Conservation (phyloP, 2,113 vertebrate genomes). For the Paralichthys olivaceus region DNA sequence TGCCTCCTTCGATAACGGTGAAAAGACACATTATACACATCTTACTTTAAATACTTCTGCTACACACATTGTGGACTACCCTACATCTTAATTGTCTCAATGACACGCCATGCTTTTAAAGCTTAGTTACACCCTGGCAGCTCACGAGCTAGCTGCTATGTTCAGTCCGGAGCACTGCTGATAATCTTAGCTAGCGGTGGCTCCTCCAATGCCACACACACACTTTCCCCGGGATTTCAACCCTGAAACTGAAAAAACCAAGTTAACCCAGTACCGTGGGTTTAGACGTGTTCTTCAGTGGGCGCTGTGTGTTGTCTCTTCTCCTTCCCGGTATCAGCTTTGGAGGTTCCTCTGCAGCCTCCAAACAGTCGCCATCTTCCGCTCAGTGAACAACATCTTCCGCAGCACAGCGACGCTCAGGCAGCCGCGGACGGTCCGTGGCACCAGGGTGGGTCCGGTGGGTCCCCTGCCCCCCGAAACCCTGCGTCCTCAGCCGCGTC, state of each 20-base stretch:
- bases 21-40: background rate
- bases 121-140: slow-evolving; percentile 1
- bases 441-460: slow-evolving; percentile 34
- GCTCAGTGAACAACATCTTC: slow-evolving; percentile 63
- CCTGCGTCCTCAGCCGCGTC: too few species aligned
- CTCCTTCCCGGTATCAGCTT: slow-evolving; percentile 79
- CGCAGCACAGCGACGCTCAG: slow-evolving; percentile 56
- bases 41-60: background rate
- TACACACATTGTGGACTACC: background rate
- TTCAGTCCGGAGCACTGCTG: slow-evolving; percentile 25
- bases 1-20: background rate
- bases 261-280: slow-evolving; percentile 57
- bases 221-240: slow-evolving; percentile 1
- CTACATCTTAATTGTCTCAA: background rate
- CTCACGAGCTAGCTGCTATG: slow-evolving; percentile 31
- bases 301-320: slow-evolving; percentile 23
- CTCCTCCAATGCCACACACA: slow-evolving; percentile 17
- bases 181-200: slow-evolving; percentile 65
- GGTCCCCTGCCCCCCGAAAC: background rate
- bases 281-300: slow-evolving; percentile 35
- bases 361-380: slow-evolving; percentile 85
- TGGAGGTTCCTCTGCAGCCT: slow-evolving; percentile 72
- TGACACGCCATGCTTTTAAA: slow-evolving; percentile 3
- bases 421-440: slow-evolving; percentile 11
- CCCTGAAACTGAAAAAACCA: background rate